Evolutionary conservation across 2,888 invertebrate genomes (phyloP).

Genomic region (Cataglyphis altisquamis): DNA sequence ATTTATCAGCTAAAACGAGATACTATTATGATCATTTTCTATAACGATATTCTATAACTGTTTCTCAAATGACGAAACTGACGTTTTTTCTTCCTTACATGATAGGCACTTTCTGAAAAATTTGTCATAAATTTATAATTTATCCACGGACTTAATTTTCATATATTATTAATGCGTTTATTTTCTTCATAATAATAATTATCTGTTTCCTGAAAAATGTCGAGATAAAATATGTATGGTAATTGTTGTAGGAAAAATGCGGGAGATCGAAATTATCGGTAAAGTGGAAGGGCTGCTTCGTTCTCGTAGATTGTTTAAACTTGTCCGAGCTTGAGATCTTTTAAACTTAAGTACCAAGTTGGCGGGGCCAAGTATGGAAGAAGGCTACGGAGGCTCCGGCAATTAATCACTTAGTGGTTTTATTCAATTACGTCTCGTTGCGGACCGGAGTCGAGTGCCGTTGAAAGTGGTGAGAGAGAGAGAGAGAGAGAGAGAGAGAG

Average conservation of each 20-base stretch:
- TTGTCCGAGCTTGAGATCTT: slow-evolving; percentile 54
- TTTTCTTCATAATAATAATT: background rate
- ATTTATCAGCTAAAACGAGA: slow-evolving; percentile 29
- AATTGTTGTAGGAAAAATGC: background rate
- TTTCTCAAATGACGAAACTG: background rate
- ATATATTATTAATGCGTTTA: background rate
- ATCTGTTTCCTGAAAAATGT: background rate
- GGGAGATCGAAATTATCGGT: slow-evolving; percentile 12
- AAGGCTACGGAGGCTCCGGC: slow-evolving; percentile 68
- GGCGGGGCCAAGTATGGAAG: slow-evolving; percentile 59
- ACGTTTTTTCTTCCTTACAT: background rate
- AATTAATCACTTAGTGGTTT: slow-evolving; percentile 83
- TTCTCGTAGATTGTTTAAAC: slow-evolving; percentile 43
- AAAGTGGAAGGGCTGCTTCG: slow-evolving; percentile 1
- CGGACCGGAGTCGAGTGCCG: slow-evolving; percentile 64
- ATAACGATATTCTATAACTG: background rate
- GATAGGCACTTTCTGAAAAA: background rate
- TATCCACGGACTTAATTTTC: background rate
- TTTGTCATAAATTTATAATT: background rate
- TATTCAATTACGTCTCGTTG: slow-evolving; percentile 81
- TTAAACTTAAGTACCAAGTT: slow-evolving; percentile 69
- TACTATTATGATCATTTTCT: slow-evolving; percentile 10
- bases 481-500: slow-evolving; percentile 18
- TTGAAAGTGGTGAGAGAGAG: slow-evolving; percentile 50
- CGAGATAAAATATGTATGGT: background rate